These are phyloP conservation scores for Balaeniceps rex DNA, from an alignment of 2,113 vertebrate genomes.

Conservation along the genomic window DNA sequence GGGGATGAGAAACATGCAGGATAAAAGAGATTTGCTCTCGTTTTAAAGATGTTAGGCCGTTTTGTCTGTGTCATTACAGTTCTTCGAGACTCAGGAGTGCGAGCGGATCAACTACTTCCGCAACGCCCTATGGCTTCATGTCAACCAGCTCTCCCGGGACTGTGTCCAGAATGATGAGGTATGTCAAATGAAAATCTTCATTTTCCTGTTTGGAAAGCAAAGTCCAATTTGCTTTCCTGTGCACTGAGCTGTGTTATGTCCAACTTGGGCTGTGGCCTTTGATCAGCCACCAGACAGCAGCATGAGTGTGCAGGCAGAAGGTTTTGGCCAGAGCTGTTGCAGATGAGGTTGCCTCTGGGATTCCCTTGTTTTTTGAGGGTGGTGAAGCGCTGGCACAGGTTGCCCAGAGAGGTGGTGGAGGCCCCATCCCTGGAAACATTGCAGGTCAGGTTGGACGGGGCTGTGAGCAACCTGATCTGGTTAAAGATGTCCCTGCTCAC, in stretches of 20 bases:
- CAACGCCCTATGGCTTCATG: constrained; percentile 88
- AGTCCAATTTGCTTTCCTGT: neutral
- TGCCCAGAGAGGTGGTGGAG: neutral
- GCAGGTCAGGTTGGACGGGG: fast-evolving
- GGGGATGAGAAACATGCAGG: neutral
- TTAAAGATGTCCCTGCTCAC: neutral
- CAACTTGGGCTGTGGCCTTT: neutral
- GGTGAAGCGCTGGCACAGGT: fast-evolving
- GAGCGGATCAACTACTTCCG: constrained; percentile 87
- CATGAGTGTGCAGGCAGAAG: neutral
- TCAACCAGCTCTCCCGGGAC: constrained; percentile 90
- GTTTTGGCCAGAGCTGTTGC: neutral
- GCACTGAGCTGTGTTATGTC: neutral
- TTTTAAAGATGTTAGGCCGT: neutral
- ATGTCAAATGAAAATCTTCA: neutral
- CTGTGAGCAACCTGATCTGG: neutral
- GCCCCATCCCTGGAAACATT: neutral
- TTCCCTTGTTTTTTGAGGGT: neutral
- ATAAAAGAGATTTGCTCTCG: fast-evolving
- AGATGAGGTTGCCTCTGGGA: neutral
- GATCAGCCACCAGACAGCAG: neutral
- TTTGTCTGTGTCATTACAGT: constrained; percentile 64
- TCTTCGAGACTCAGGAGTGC: constrained; percentile 86
- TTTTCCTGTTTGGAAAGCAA: neutral
- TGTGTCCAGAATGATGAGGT: constrained; percentile 92